phyloP scores from a whole-genome alignment of 2,797 vertebrate genomes.

The Argya squamiceps region DNA sequence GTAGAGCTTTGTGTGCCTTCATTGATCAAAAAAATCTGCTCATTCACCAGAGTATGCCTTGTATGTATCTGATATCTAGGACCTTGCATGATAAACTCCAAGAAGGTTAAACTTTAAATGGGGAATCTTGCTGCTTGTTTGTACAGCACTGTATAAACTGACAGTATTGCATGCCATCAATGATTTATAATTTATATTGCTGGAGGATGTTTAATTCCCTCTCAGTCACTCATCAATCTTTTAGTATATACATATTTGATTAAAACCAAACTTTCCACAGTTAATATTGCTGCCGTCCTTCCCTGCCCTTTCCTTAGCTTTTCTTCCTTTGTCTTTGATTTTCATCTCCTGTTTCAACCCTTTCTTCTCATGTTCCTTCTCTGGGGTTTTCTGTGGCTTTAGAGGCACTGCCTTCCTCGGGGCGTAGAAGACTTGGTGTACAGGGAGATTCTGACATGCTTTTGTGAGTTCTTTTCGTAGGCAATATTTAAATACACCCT shows the following conservation, averaged over 20 bases:
- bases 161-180: not conserved
- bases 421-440: not conserved
- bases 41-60: not conserved
- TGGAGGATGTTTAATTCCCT: constrained; percentile 21
- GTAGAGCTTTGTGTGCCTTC: not conserved
- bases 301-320: constrained; percentile 2
- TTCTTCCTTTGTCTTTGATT: constrained; percentile 17
- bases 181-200: constrained; percentile 38
- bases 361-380: not conserved
- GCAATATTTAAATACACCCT: not conserved
- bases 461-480: not conserved
- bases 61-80: not conserved
- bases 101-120: not conserved
- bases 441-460: not conserved
- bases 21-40: not conserved
- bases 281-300: not conserved
- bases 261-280: constrained; percentile 15
- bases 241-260: constrained; percentile 30
- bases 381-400: not conserved
- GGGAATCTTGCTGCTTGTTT: constrained; percentile 15
- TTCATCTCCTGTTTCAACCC: not conserved
- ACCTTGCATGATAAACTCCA: not conserved
- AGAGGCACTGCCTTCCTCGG: not conserved
- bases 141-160: constrained; percentile 9
- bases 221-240: constrained; percentile 38